phyloP scores from a whole-genome alignment of 1,140 invertebrate genomes.

The Bombus picipes region DNA sequence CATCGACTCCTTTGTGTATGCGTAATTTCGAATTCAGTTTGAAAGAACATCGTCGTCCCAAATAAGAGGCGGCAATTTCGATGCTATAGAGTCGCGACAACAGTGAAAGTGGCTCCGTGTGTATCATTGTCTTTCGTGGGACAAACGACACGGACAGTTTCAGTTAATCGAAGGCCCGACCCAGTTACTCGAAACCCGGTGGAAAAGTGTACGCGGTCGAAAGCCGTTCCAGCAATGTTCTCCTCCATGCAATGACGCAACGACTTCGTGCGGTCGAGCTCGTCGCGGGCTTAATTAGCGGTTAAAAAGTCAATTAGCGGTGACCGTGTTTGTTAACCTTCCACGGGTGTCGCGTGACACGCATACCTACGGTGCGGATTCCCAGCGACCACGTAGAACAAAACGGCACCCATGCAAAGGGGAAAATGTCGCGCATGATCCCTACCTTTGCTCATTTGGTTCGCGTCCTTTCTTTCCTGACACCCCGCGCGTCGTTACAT shows the following conservation, averaged over 20 bases:
- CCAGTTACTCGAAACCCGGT: constrained; percentile 9
- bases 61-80: background rate
- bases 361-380: constrained; percentile 43
- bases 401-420: constrained; percentile 30
- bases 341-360: constrained; percentile 56
- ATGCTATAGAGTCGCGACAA: background rate
- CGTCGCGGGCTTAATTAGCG: constrained; percentile 67
- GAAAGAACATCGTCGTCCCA: background rate
- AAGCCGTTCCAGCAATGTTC: background rate
- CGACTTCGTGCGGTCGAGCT: constrained; percentile 49
- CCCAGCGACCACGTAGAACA: constrained; percentile 31
- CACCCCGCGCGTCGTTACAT: constrained; percentile 33
- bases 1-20: background rate
- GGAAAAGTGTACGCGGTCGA: constrained; percentile 29
- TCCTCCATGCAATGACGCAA: constrained; percentile 18
- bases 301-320: constrained; percentile 75
- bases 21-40: background rate
- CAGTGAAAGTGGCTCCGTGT: constrained; percentile 16
- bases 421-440: constrained; percentile 50
- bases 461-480: constrained; percentile 5
- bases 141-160: background rate
- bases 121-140: constrained; percentile 13
- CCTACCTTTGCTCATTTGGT: background rate
- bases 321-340: constrained; percentile 74
- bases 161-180: background rate